Conservation (phyloP, 2,797 vertebrate species). For the Labeo calbasu region DNA sequence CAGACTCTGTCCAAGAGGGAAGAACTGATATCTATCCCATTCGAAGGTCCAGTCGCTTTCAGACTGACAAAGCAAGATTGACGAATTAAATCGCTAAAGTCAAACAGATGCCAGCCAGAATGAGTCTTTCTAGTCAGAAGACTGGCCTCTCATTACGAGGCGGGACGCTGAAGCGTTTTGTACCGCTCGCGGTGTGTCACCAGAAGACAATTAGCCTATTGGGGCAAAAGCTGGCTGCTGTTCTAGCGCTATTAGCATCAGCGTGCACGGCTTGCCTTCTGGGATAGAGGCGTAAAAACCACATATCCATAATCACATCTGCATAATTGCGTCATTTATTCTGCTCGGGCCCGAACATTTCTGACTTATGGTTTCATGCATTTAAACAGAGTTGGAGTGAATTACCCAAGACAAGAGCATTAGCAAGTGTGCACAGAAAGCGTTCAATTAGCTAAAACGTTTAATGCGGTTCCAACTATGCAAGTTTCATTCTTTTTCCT, state of each 20-base stretch:
- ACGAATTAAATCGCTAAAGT: conserved; percentile 34
- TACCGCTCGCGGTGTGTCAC: background rate
- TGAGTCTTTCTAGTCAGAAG: background rate
- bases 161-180: background rate
- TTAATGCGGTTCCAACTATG: conserved; percentile 4
- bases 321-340: conserved; percentile 48
- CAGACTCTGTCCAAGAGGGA: conserved; percentile 1
- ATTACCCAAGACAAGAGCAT: conserved; percentile 29
- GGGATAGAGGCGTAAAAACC: background rate
- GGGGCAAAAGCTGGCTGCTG: conserved; percentile 13
- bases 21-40: conserved; percentile 37
- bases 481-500: background rate
- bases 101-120: conserved; percentile 25
- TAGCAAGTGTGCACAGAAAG: background rate
- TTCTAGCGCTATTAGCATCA: conserved; percentile 4
- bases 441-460: conserved; percentile 44
- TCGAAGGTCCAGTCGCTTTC: conserved; percentile 17
- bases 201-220: conserved; percentile 4
- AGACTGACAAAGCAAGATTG: conserved; percentile 2
- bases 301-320: conserved; percentile 48
- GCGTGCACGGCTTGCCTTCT: conserved; percentile 15
- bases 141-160: background rate
- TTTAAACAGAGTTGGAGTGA: conserved; percentile 30
- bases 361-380: conserved; percentile 40
- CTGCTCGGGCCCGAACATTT: conserved; percentile 35